These are phyloP conservation scores for Poecilia velifera DNA, from an alignment of 2,797 vertebrate genomes.

Conservation along the genomic window DNA sequence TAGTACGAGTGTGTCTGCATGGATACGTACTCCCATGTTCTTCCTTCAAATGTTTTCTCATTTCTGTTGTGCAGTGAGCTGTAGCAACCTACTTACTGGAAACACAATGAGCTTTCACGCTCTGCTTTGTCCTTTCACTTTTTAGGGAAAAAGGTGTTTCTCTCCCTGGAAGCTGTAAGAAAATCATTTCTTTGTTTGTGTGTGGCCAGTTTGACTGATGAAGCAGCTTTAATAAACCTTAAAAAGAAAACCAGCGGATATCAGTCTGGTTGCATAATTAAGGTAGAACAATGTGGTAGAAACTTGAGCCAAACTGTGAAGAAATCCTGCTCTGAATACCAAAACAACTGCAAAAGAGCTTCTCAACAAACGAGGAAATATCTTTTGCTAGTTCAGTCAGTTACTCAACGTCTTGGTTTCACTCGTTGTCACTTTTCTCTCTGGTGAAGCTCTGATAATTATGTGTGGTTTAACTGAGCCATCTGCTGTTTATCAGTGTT, in stretches of 20 bases:
- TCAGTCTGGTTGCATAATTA: slow-evolving; percentile 28
- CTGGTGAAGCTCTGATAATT: background rate
- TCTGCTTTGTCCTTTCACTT: slow-evolving; percentile 25
- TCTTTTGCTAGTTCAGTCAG: background rate
- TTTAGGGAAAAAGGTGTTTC: background rate
- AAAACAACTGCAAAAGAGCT: background rate
- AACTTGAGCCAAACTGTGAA: slow-evolving; percentile 10
- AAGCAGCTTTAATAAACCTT: background rate
- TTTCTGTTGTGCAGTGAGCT: slow-evolving; percentile 44
- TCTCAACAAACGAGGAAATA: background rate
- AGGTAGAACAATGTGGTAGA: slow-evolving; percentile 1
- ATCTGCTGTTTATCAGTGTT: background rate
- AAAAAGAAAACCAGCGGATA: slow-evolving; percentile 37
- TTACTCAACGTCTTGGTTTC: background rate
- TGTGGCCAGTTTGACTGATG: slow-evolving; percentile 21
- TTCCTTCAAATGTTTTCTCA: slow-evolving; percentile 27
- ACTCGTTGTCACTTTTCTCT: background rate
- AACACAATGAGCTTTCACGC: slow-evolving; percentile 33
- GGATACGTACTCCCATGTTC: background rate
- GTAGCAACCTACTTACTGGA: slow-evolving; percentile 42
- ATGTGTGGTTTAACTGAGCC: background rate
- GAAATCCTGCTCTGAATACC: slow-evolving; percentile 20
- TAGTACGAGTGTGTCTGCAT: background rate
- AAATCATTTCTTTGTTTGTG: background rate
- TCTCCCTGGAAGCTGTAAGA: slow-evolving; percentile 12